phyloP scores from a whole-genome alignment of 2,113 vertebrate genomes.

The Okapia johnstoni region DNA sequence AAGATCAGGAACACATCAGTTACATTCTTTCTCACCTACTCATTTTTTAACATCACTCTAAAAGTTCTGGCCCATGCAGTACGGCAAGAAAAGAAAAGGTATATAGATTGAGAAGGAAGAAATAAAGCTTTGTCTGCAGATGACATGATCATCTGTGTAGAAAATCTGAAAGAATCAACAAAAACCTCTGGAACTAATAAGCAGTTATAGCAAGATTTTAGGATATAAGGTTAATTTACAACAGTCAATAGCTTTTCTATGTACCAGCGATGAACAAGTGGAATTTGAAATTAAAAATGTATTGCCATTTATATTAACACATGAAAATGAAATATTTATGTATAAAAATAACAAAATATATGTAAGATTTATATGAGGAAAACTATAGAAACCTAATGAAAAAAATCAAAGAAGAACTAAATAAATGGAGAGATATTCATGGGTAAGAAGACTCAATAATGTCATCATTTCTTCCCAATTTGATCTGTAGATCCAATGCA shows the following conservation, averaged over 20 bases:
- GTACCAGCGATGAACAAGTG: neutral
- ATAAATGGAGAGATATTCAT: neutral
- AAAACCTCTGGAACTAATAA: neutral
- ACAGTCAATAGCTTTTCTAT: neutral
- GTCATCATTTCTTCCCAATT: neutral
- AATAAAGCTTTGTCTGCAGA: neutral
- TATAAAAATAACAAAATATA: neutral
- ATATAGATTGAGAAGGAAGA: neutral
- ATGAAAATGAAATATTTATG: neutral
- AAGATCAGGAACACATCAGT: neutral
- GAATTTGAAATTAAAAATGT: neutral
- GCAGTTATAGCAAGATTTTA: neutral
- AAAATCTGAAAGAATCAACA: neutral
- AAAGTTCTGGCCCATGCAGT: neutral
- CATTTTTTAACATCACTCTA: neutral
- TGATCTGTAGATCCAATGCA: neutral
- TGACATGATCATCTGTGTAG: neutral
- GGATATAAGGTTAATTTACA: neutral
- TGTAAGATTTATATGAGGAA: neutral
- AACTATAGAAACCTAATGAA: neutral
- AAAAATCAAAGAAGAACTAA: neutral
- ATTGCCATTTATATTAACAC: neutral
- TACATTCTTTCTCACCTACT: neutral
- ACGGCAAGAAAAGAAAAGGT: neutral
- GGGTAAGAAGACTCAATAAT: neutral